phyloP scores from a whole-genome alignment of 2,113 vertebrate species.

The Sinocyclocheilus anophthalmus region DNA sequence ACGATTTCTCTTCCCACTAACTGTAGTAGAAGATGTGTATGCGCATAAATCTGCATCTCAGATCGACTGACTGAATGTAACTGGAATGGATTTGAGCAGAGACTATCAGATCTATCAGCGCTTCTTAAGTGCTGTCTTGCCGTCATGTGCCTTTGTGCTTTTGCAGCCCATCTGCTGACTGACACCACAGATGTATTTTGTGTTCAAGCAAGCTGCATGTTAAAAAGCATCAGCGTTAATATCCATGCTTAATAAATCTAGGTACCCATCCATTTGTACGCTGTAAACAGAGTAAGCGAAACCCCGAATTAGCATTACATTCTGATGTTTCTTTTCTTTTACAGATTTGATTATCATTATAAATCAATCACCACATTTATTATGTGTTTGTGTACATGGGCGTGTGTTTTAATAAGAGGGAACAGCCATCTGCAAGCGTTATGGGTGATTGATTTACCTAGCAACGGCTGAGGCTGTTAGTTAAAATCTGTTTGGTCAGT shows the following conservation, averaged over 20 bases:
- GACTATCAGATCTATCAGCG: background rate
- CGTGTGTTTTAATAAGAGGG: conserved; percentile 9
- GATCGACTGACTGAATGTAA: background rate
- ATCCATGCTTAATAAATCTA: background rate
- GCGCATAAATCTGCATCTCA: conserved; percentile 15
- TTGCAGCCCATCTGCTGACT: conserved; percentile 35
- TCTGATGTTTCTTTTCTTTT: background rate
- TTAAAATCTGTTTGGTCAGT: conserved; percentile 23
- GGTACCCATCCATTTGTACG: background rate
- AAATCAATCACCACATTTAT: conserved; percentile 41
- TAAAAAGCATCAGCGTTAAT: conserved; percentile 9
- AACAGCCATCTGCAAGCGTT: conserved; percentile 30
- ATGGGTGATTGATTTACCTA: conserved; percentile 39
- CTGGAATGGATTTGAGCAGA: background rate
- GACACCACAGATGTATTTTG: conserved; percentile 33
- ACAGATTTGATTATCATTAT: background rate
- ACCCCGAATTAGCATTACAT: conserved; percentile 1
- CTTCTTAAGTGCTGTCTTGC: background rate
- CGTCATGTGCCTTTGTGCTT: background rate
- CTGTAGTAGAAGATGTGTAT: background rate
- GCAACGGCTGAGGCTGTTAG: conserved; percentile 34
- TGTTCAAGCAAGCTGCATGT: background rate
- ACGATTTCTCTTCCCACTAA: background rate
- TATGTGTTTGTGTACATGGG: conserved; percentile 12
- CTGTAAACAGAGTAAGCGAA: conserved; percentile 23